phyloP scores from a whole-genome alignment of 1,140 invertebrate species.

The Agrilus planipennis region DNA sequence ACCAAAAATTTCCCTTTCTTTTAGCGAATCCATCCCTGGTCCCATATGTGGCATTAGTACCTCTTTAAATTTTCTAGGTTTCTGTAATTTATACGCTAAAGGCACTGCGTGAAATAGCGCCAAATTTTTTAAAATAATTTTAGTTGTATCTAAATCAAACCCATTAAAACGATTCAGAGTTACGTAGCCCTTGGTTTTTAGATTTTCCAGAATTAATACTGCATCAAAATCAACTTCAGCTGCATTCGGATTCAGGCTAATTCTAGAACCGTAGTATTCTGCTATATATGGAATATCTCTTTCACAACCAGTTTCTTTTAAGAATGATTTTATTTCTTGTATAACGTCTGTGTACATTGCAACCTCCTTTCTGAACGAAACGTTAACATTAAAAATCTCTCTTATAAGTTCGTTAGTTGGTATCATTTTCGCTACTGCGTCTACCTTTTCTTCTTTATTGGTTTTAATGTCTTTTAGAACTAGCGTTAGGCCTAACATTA shows the following conservation, averaged over 20 bases:
- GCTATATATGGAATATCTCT: slow-evolving; percentile 1
- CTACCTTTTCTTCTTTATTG: slow-evolving; percentile 30
- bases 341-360: slow-evolving; percentile 37
- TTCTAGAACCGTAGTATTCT: slow-evolving; percentile 19
- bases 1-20: slow-evolving; percentile 17
- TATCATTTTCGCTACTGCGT: slow-evolving; percentile 38
- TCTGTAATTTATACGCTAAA: slow-evolving; percentile 28
- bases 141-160: slow-evolving; percentile 30
- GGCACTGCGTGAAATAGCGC: slow-evolving; percentile 33
- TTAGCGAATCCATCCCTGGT: slow-evolving; percentile 20
- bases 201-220: slow-evolving; percentile 34
- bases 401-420: slow-evolving; percentile 38
- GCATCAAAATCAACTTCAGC: slow-evolving; percentile 22
- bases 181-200: slow-evolving; percentile 26
- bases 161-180: slow-evolving; percentile 24
- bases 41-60: slow-evolving; percentile 26
- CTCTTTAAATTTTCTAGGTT: slow-evolving; percentile 36
- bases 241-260: slow-evolving; percentile 14
- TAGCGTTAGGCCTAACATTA: slow-evolving; percentile 35
- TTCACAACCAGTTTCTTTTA: slow-evolving; percentile 33
- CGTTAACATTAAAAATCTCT: slow-evolving; percentile 40
- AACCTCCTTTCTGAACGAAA: slow-evolving; percentile 43
- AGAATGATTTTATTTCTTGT: slow-evolving; percentile 35
- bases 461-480: slow-evolving; percentile 13
- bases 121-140: slow-evolving; percentile 25